Evolutionary conservation across 2,888 invertebrate species (phyloP).

Genomic region (Sarcophaga subvicina): DNA sequence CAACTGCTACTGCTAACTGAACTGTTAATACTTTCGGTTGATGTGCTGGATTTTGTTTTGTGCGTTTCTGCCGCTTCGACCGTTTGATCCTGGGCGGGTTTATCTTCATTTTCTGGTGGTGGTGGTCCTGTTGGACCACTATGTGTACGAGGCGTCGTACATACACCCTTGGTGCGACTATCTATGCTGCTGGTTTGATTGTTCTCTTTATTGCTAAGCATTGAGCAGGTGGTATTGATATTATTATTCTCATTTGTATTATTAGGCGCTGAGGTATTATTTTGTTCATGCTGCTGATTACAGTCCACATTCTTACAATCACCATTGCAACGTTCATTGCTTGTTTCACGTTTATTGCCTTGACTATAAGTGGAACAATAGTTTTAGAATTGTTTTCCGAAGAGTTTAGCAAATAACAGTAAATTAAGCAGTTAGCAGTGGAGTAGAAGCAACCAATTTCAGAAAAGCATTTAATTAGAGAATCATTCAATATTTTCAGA

Average conservation of each 20-base stretch:
- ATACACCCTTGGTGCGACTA: conserved; percentile 82
- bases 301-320: conserved; percentile 77
- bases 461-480: conserved; percentile 42
- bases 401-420: conserved; percentile 51
- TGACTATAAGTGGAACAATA: conserved; percentile 37
- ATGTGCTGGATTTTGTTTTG: conserved; percentile 51
- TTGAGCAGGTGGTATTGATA: conserved; percentile 68
- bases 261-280: conserved; percentile 62
- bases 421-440: conserved; percentile 77
- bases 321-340: conserved; percentile 71
- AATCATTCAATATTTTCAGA: conserved; percentile 39
- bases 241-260: conserved; percentile 72
- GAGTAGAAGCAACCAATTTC: conserved; percentile 78
- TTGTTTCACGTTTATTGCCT: conserved; percentile 45
- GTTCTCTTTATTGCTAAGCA: conserved; percentile 70
- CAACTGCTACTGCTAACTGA: conserved; percentile 78
- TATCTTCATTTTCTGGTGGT: conserved; percentile 73
- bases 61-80: conserved; percentile 13
- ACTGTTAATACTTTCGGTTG: conserved; percentile 62
- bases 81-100: background rate
- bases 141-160: conserved; percentile 81
- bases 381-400: conserved; percentile 7
- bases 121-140: conserved; percentile 83
- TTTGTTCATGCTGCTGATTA: conserved; percentile 70
- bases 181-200: conserved; percentile 78